phyloP scores from a whole-genome alignment of 2,888 invertebrate species.

The Pogonocherus hispidulus region DNA sequence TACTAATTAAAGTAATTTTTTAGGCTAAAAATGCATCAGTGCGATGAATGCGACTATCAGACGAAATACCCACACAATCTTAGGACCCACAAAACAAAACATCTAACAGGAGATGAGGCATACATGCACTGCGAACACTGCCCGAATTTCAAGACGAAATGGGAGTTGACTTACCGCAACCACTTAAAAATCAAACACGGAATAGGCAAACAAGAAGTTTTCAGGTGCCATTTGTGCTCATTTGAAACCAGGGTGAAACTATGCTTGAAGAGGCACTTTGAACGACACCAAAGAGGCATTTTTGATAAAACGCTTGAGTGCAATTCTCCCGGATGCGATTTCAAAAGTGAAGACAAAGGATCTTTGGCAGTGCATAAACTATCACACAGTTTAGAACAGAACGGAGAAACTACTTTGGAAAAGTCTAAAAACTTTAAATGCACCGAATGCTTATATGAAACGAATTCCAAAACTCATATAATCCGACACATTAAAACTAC shows the following conservation, averaged over 20 bases:
- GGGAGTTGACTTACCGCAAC: constrained; percentile 42
- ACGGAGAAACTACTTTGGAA: neutral
- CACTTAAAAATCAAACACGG: constrained; percentile 45
- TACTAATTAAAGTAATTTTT: constrained; percentile 17
- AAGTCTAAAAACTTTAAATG: constrained; percentile 32
- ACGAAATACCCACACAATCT: constrained; percentile 44
- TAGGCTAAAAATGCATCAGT: constrained; percentile 38
- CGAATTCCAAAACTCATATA: constrained; percentile 37
- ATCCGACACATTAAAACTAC: constrained; percentile 29
- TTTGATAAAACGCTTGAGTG: constrained; percentile 23
- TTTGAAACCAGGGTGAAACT: constrained; percentile 43
- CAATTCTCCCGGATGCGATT: constrained; percentile 20
- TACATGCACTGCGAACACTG: constrained; percentile 42
- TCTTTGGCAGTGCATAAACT: constrained; percentile 21
- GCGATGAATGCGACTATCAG: constrained; percentile 43
- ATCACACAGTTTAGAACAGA: constrained; percentile 5
- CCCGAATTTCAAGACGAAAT: constrained; percentile 45
- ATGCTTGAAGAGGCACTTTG: constrained; percentile 38
- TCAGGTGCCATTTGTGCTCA: constrained; percentile 36
- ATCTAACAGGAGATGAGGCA: constrained; percentile 40
- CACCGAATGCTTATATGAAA: constrained; percentile 36
- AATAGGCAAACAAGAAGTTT: constrained; percentile 31
- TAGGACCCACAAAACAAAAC: constrained; percentile 43
- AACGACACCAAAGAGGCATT: constrained; percentile 28
- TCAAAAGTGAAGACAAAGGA: constrained; percentile 24